A percentile compares a stretch with the other conserved stretches of the same genome.
phyloP scores from a whole-genome alignment of 2,888 invertebrate species.

The Mechanitis mazaeus region DNA sequence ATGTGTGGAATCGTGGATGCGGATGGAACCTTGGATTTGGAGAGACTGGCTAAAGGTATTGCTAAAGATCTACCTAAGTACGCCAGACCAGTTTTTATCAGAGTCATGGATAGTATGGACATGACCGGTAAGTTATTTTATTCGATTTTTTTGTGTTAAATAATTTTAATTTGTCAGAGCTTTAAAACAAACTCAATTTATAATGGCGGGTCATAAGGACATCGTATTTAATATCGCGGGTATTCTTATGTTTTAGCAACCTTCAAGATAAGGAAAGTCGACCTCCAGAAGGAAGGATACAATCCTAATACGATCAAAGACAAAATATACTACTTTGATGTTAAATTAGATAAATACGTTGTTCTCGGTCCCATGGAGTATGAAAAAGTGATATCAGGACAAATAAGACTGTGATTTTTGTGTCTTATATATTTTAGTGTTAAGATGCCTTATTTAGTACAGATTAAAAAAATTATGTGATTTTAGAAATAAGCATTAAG shows the following conservation, averaged over 20 bases:
- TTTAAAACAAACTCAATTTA: not conserved
- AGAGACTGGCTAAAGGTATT: constrained; percentile 78
- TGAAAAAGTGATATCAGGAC: constrained; percentile 84
- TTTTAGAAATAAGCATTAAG: too few species aligned
- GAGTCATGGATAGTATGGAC: constrained; percentile 89
- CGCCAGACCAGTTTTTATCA: constrained; percentile 93
- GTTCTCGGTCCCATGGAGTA: constrained; percentile 83
- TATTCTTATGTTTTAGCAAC: constrained; percentile 82
- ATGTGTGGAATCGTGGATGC: constrained; percentile 96
- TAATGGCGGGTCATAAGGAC: not conserved
- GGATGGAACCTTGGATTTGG: constrained; percentile 80
- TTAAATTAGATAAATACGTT: constrained; percentile 82
- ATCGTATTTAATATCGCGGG: not conserved
- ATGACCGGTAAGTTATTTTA: constrained; percentile 84
- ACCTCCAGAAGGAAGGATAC: constrained; percentile 93
- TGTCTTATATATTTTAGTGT: not conserved
- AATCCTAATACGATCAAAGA: constrained; percentile 84
- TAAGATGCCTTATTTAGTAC: constrained; percentile 14
- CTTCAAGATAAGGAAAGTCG: constrained; percentile 95
- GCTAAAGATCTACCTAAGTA: constrained; percentile 88
- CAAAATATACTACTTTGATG: constrained; percentile 86
- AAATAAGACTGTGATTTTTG: constrained; percentile 82
- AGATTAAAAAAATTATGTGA: too few species aligned
- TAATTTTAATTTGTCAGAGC: not conserved
- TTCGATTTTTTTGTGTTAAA: not conserved